A percentile compares a stretch with the other conserved stretches of the same genome.
Conservation (phyloP, 2,797 vertebrate species). For the Sebastes baramenuke region DNA sequence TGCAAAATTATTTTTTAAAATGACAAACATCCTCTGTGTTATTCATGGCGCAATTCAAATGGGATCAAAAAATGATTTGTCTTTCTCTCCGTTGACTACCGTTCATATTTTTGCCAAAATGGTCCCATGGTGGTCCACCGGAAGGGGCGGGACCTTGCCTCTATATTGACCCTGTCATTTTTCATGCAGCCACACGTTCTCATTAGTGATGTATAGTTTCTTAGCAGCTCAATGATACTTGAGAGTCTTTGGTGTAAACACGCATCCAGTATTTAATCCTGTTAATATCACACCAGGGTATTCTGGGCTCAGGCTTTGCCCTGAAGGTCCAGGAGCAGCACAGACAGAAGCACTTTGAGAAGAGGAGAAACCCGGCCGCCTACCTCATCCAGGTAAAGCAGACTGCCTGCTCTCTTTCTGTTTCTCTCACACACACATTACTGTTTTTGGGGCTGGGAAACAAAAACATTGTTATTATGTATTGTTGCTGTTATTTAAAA, state of each 20-base stretch:
- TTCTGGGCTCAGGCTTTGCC: constrained; percentile 97
- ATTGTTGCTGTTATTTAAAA: background rate
- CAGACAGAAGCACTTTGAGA: constrained; percentile 98
- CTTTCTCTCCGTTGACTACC: too few species aligned
- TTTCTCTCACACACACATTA: background rate
- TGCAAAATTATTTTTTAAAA: too few species aligned
- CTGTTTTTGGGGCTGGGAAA: background rate
- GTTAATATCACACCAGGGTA: constrained; percentile 83
- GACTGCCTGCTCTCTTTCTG: background rate
- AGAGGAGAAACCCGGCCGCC: constrained; percentile 96
- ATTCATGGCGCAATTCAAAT: too few species aligned
- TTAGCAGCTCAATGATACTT: background rate
- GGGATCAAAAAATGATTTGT: too few species aligned
- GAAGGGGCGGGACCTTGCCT: too few species aligned
- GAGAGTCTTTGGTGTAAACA: background rate
- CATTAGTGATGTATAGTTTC: background rate
- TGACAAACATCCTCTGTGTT: too few species aligned
- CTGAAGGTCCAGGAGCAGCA: constrained; percentile 98
- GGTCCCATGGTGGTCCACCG: too few species aligned
- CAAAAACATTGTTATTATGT: background rate
- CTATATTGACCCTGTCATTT: too few species aligned
- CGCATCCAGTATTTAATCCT: background rate
- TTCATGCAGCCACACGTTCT: background rate
- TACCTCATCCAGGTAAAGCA: constrained; percentile 95
- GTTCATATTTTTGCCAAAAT: too few species aligned